These are phyloP conservation scores for Ceriagrion tenellum DNA, from an alignment of 2,888 invertebrate genomes.

Conservation along the genomic window DNA sequence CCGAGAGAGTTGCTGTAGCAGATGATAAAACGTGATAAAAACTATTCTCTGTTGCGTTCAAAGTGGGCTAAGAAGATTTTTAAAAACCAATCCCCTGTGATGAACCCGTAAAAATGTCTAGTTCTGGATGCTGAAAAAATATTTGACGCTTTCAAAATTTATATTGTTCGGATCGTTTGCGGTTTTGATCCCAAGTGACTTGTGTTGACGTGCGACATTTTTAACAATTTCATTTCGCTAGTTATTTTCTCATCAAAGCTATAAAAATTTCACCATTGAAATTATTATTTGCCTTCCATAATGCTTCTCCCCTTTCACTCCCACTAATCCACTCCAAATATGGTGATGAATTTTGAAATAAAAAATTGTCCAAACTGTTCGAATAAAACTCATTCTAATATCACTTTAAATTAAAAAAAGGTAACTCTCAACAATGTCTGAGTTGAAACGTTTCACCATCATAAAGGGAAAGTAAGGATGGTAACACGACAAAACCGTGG, in stretches of 20 bases:
- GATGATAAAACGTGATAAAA: background rate
- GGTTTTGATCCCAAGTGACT: no score
- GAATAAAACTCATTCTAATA: background rate
- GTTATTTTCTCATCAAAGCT: background rate
- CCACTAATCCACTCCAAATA: background rate
- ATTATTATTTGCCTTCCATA: background rate
- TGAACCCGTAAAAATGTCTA: background rate
- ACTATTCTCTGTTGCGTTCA: background rate
- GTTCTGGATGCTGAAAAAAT: background rate
- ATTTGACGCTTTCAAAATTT: background rate
- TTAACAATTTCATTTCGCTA: background rate
- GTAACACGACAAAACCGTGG: background rate
- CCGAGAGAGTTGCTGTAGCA: background rate
- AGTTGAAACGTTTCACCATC: no score
- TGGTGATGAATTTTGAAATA: background rate
- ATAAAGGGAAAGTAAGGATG: no score
- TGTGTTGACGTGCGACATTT: background rate
- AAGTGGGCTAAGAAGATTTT: background rate
- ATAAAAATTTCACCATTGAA: background rate
- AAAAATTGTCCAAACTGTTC: no score
- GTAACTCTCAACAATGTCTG: no score
- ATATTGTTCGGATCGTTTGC: background rate
- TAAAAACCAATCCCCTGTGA: background rate
- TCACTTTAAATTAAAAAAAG: background rate
- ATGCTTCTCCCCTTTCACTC: background rate